Evolutionary conservation across 1,140 invertebrate species (phyloP), one percentile per base, ranked within the genome.

Genomic region (Panonychus citri): DNA sequence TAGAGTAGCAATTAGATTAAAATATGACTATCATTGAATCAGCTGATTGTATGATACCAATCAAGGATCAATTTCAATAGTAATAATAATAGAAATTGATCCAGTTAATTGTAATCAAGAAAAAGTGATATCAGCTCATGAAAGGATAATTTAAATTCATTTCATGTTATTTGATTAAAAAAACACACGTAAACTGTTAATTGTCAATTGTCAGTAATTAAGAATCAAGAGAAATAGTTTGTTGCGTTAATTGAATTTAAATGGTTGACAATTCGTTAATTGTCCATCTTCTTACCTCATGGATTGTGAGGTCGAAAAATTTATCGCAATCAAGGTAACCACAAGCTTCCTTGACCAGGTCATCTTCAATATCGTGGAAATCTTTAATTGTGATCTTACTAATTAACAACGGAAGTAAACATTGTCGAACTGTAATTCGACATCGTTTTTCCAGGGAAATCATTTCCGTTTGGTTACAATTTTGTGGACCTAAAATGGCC

Each of bases 291-390:
- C 61, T 59, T 62, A 69, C 78, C 53, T 78, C 74, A 59, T 78
- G 78, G 4, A 81, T 78, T 66, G 85, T 82, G 67, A 85, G 82
- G 56, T 71, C 67, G 83, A 83, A 88, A 69, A 87, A 91, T 50
- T 81, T 78, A 66, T 88, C 83, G 67, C 87, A 91, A 56, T 83
- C 86, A 60, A 90, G 71, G 69, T 86, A 89, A 78, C 84, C 88
- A 67, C 86, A 91, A 51, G 89, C 78, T 12, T 81, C 82, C 63
- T 81, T 77, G 66, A 86, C 82, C 66, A 89, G 75, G 65, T 86
- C 82, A 65, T 82, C 85, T 78, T 87, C 83, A 61, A 86, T 76
- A 67, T 85, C 82, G 65, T 78, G 81, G 67, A 85, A 86, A 65
- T 85, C 80, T 65, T 83, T 78, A 54, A 82, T 69, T 12, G 82